These are phyloP conservation scores for Rhopilema esculentum DNA, from an alignment of 30 jellyfish, hydroid and myxozoan genomes.

Conservation along the genomic window DNA sequence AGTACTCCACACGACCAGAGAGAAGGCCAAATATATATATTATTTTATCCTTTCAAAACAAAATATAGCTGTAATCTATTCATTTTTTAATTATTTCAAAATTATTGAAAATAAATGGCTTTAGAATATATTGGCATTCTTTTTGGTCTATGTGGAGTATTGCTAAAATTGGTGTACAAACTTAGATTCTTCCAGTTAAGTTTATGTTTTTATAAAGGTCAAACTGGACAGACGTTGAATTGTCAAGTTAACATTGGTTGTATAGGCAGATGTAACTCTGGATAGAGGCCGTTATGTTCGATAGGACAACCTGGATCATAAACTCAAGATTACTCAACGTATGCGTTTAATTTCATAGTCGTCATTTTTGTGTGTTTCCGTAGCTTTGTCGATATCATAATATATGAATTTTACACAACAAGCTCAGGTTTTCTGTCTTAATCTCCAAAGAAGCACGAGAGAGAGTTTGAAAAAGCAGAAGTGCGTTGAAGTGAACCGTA, in stretches of 20 bases:
- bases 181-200: conserved; percentile 67
- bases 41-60: too few relatives aligned
- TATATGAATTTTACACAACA: conserved; percentile 37
- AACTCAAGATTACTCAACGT: conserved; percentile 25
- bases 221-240: conserved; percentile 43
- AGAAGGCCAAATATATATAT: neutral
- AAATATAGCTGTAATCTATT: too few relatives aligned
- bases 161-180: conserved; percentile 61
- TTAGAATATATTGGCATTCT: conserved; percentile 1
- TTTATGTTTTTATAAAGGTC: conserved; percentile 73
- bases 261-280: conserved; percentile 65
- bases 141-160: conserved; percentile 15
- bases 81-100: too few relatives aligned
- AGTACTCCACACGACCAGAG: neutral
- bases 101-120: too few relatives aligned
- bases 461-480: too few relatives aligned
- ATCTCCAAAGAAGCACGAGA: neutral
- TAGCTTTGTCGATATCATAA: conserved; percentile 72
- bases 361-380: conserved; percentile 69
- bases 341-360: conserved; percentile 35
- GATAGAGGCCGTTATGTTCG: conserved; percentile 62
- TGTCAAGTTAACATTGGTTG: conserved; percentile 50
- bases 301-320: conserved; percentile 41
- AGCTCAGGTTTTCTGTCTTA: neutral
- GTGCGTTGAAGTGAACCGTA: too few relatives aligned